These are phyloP conservation scores for Stenoptilia bipunctidactyla DNA, from an alignment of 2,888 invertebrate genomes.

Conservation along the genomic window DNA sequence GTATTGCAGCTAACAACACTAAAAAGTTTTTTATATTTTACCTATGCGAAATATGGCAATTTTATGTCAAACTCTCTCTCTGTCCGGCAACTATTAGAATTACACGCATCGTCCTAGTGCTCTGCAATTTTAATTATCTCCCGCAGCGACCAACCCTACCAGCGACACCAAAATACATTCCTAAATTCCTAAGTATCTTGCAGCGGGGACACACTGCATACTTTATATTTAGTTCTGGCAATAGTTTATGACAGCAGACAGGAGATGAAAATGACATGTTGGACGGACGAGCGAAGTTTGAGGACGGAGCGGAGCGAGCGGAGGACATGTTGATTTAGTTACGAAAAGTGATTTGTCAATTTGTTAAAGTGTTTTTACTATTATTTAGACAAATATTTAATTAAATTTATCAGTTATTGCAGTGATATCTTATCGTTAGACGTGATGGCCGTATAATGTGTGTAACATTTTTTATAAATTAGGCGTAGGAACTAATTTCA, in stretches of 20 bases:
- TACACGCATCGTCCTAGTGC: too few relatives aligned
- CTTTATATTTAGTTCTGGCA: background rate
- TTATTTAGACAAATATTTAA: conserved; percentile 41
- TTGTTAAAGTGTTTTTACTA: conserved; percentile 45
- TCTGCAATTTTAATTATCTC: too few relatives aligned
- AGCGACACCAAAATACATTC: too few relatives aligned
- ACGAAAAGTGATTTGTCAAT: conserved; percentile 59
- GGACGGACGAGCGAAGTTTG: too few relatives aligned
- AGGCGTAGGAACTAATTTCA: conserved; percentile 35
- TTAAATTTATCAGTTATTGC: conserved; percentile 48
- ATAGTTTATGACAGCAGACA: background rate
- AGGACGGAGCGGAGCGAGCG: conserved; percentile 22
- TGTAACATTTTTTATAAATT: conserved; percentile 49
- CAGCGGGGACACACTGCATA: too few relatives aligned
- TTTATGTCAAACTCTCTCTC: too few relatives aligned
- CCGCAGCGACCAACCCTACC: too few relatives aligned
- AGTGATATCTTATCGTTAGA: conserved; percentile 46
- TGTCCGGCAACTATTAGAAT: too few relatives aligned
- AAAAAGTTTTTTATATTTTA: too few relatives aligned
- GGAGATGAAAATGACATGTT: conserved; percentile 28
- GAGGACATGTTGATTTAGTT: conserved; percentile 66
- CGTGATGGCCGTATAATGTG: conserved; percentile 51
- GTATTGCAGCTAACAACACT: too few relatives aligned
- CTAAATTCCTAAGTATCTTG: too few relatives aligned
- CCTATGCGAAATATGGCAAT: too few relatives aligned